Percentiles rank a stretch among this genome's conserved stretches.
phyloP scores from a whole-genome alignment of 2,888 invertebrate genomes.

The Trichopoda pennipes region DNA sequence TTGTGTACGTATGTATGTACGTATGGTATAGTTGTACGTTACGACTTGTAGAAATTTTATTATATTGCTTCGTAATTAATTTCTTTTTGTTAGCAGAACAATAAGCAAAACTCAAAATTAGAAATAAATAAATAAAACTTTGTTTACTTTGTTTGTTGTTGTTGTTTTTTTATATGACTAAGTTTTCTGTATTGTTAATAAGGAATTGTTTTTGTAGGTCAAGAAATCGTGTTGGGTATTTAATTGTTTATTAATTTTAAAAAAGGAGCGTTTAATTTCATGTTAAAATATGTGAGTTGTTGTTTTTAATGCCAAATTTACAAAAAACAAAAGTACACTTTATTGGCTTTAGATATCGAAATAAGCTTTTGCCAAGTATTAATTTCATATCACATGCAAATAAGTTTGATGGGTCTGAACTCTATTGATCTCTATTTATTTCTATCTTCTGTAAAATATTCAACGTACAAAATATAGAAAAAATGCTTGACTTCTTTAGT shows the following conservation, averaged over 20 bases:
- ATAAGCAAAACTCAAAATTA: conserved; percentile 28
- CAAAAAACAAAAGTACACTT: no score
- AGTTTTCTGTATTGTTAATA: conserved; percentile 3
- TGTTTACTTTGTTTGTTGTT: no score
- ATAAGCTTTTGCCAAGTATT: no score
- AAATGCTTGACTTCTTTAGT: no score
- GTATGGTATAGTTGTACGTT: conserved; percentile 6
- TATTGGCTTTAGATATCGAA: no score
- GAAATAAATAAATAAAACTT: conserved; percentile 16
- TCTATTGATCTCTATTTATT: no score
- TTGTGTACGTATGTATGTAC: no score
- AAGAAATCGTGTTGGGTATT: conserved; percentile 24
- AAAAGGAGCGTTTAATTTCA: not conserved
- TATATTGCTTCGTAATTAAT: conserved; percentile 54
- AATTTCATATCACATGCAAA: no score
- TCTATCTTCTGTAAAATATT: no score
- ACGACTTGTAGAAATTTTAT: conserved; percentile 22
- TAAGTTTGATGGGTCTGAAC: no score
- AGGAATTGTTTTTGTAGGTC: conserved; percentile 34
- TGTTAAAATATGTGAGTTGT: not conserved
- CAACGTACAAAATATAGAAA: no score
- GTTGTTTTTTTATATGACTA: not conserved
- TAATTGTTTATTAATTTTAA: not conserved
- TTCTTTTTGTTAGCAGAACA: conserved; percentile 30
- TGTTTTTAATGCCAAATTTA: no score